phyloP scores from a whole-genome alignment of 2,888 invertebrate species.

The Tridacna gigas region DNA sequence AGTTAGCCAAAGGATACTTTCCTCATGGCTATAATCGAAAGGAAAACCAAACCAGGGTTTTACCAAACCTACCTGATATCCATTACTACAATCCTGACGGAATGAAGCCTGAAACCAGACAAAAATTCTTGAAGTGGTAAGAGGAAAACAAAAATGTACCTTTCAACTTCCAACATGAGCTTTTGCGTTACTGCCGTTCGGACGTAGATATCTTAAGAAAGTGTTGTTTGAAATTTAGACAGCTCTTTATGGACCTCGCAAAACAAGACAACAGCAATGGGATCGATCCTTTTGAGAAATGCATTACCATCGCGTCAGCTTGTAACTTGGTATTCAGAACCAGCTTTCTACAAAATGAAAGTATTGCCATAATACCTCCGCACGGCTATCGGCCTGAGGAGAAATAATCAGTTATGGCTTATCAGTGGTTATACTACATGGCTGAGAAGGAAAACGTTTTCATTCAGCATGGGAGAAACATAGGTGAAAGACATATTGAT shows the following conservation, averaged over 20 bases:
- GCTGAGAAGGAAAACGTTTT: background rate
- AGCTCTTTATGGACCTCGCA: conserved; percentile 26
- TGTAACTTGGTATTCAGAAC: conserved; percentile 42
- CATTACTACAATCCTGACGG: conserved; percentile 26
- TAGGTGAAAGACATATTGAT: conserved; percentile 19
- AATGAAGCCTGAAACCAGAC: conserved; percentile 29
- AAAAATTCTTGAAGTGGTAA: conserved; percentile 33
- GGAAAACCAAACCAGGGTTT: conserved; percentile 19
- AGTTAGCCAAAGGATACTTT: conserved; percentile 39
- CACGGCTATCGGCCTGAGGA: conserved; percentile 36
- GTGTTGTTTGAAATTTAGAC: conserved; percentile 1
- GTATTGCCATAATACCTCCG: conserved; percentile 56
- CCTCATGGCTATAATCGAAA: conserved; percentile 22
- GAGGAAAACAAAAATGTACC: background rate
- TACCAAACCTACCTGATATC: conserved; percentile 13
- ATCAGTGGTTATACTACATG: conserved; percentile 19
- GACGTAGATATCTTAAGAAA: background rate
- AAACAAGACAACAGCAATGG: conserved; percentile 6
- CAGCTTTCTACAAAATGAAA: conserved; percentile 30
- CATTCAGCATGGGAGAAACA: conserved; percentile 29
- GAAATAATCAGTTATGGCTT: conserved; percentile 13
- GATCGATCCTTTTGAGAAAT: conserved; percentile 47
- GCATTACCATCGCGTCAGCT: conserved; percentile 54
- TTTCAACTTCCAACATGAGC: conserved; percentile 42
- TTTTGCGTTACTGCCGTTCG: conserved; percentile 20